Conservation (phyloP, 1,140 invertebrate genomes). For the Cryptotermes secundus region DNA sequence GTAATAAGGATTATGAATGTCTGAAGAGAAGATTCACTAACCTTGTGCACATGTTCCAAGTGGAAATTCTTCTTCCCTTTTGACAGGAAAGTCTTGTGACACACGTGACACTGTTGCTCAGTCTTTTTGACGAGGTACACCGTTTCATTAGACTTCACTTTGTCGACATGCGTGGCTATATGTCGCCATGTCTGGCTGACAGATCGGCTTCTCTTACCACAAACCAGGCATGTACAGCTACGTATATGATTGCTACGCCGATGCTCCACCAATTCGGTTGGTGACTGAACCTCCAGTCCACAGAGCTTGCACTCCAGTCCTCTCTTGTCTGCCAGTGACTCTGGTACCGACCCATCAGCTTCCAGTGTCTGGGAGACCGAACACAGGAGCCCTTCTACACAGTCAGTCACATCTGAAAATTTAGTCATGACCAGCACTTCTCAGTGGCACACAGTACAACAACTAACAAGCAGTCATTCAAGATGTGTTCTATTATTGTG, state of each 20-base stretch:
- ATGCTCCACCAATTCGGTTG: slow-evolving; percentile 21
- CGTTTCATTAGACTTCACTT: background rate
- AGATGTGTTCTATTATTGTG: background rate
- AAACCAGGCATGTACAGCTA: slow-evolving; percentile 31
- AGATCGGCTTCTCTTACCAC: slow-evolving; percentile 27
- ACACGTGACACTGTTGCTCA: background rate
- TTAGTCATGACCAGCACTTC: no score
- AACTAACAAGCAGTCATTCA: background rate
- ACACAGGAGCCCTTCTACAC: slow-evolving; percentile 7
- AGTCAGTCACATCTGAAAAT: background rate
- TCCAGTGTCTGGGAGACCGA: background rate
- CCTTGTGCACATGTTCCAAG: slow-evolving; percentile 10
- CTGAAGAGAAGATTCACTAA: no score
- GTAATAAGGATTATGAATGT: background rate
- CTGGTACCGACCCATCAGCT: background rate
- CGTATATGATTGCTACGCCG: slow-evolving; percentile 5
- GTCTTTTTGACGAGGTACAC: background rate
- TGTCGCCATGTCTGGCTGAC: slow-evolving; percentile 31
- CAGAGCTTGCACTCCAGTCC: slow-evolving; percentile 22
- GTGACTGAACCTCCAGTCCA: slow-evolving; percentile 20
- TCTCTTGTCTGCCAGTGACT: background rate
- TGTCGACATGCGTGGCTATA: slow-evolving; percentile 27
- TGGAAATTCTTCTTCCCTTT: slow-evolving; percentile 16
- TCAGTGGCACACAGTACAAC: no score
- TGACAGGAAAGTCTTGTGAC: background rate